Percentiles rank a stretch among this genome's conserved stretches.
phyloP scores from a whole-genome alignment of 2,797 vertebrate genomes.

The Microctenopoma steveboyesi region DNA sequence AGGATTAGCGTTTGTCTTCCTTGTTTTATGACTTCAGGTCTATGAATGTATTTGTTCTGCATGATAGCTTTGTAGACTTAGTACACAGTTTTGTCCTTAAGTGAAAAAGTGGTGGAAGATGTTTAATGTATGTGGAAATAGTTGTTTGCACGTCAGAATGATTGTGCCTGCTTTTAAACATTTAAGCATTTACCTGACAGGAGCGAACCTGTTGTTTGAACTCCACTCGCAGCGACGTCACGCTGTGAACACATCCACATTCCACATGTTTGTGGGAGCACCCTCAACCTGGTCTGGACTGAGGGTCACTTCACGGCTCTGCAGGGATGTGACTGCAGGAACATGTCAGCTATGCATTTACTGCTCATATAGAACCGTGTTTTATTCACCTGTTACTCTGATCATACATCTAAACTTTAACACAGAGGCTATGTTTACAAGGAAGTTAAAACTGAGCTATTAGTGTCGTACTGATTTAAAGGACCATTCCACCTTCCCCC shows the following conservation, averaged over 20 bases:
- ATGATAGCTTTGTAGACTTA: slow-evolving; percentile 29
- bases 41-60: slow-evolving; percentile 66
- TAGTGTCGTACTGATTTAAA: background rate
- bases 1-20: slow-evolving; percentile 29
- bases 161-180: slow-evolving; percentile 26
- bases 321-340: slow-evolving; percentile 7
- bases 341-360: slow-evolving; percentile 13
- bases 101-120: slow-evolving; percentile 22
- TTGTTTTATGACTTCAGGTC: slow-evolving; percentile 36
- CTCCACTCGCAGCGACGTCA: slow-evolving; percentile 4
- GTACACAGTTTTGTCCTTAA: slow-evolving; percentile 23
- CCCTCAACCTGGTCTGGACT: slow-evolving; percentile 3
- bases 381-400: background rate
- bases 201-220: background rate
- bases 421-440: background rate
- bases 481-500: background rate
- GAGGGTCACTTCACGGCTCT: slow-evolving; percentile 14
- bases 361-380: background rate
- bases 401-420: background rate
- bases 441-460: background rate
- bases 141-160: slow-evolving; percentile 18
- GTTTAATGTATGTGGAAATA: background rate
- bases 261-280: slow-evolving; percentile 11
- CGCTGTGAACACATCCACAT: background rate
- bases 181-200: slow-evolving; percentile 24